Conservation (phyloP, 2,797 vertebrate genomes). For the Ciconia nigra region DNA sequence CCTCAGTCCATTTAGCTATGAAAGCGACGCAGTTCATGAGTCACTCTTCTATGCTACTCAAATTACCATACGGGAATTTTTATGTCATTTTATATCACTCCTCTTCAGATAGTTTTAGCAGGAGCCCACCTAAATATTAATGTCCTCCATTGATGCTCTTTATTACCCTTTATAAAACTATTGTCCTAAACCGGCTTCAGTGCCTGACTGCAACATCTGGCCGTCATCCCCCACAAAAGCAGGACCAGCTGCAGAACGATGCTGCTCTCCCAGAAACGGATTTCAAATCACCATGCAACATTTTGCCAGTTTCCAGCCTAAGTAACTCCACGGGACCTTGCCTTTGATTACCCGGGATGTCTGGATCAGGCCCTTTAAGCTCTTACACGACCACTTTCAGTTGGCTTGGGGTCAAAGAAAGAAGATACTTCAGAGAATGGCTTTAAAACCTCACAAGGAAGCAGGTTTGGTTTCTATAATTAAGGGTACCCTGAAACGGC, state of each 20-base stretch:
- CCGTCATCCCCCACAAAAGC: neutral
- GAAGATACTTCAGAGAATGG: neutral
- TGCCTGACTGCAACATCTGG: neutral
- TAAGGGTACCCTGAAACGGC: neutral
- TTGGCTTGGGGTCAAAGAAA: neutral
- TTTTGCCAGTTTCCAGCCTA: neutral
- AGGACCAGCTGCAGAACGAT: neutral
- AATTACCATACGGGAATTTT: neutral
- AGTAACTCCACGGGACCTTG: neutral
- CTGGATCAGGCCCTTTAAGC: neutral
- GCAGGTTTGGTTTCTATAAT: neutral
- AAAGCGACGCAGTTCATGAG: neutral
- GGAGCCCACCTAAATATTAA: conserved; percentile 9
- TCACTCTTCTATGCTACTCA: neutral
- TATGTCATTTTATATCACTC: neutral
- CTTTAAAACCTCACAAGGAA: neutral
- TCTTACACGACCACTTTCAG: neutral
- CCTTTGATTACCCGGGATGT: neutral
- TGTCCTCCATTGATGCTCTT: neutral
- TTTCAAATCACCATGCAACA: neutral
- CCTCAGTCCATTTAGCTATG: neutral
- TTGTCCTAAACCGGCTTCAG: neutral
- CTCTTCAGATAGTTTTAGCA: neutral
- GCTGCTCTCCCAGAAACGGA: neutral
- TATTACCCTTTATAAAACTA: conserved; percentile 1